Percentiles rank a stretch among this genome's conserved stretches.
These are phyloP conservation scores for Steinernema carpocapsae DNA, from an alignment of 2,888 invertebrate species.

Conservation along the genomic window DNA sequence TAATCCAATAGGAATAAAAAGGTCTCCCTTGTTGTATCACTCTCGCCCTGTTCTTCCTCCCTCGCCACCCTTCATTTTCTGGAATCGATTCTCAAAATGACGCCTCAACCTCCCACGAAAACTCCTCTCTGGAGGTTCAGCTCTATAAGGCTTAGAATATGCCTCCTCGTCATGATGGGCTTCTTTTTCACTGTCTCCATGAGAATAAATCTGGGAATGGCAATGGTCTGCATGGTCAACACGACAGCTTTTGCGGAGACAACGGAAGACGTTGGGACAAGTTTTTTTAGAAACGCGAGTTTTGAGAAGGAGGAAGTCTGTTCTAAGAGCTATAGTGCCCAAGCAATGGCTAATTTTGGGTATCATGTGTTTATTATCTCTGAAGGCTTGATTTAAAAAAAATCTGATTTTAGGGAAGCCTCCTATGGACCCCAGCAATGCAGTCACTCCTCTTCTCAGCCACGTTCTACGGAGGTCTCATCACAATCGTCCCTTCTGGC, in stretches of 20 bases:
- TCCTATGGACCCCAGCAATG: slow-evolving; percentile 55
- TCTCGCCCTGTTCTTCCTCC: no score
- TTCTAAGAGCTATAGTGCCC: background rate
- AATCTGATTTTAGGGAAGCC: slow-evolving; percentile 46
- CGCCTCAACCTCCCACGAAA: background rate
- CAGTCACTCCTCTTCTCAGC: slow-evolving; percentile 57
- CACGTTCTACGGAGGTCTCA: slow-evolving; percentile 58
- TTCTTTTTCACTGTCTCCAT: slow-evolving; percentile 43
- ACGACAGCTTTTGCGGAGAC: slow-evolving; percentile 44
- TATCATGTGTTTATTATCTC: slow-evolving; percentile 37
- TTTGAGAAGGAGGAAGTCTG: background rate
- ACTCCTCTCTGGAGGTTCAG: slow-evolving; percentile 32
- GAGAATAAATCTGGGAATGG: slow-evolving; percentile 50
- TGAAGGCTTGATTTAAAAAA: background rate
- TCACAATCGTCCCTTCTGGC: no score
- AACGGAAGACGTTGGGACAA: background rate
- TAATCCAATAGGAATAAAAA: background rate
- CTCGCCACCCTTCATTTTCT: no score
- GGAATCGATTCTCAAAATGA: no score
- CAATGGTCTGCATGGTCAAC: slow-evolving; percentile 60
- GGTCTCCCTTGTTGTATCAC: background rate
- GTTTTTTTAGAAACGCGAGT: background rate
- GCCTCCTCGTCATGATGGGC: slow-evolving; percentile 36
- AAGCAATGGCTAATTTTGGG: slow-evolving; percentile 28
- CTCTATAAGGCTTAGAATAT: slow-evolving; percentile 37